Percentiles rank a stretch among this genome's conserved stretches.
phyloP scores from a whole-genome alignment of 2,888 invertebrate genomes.

The Epirrhoe alternata region DNA sequence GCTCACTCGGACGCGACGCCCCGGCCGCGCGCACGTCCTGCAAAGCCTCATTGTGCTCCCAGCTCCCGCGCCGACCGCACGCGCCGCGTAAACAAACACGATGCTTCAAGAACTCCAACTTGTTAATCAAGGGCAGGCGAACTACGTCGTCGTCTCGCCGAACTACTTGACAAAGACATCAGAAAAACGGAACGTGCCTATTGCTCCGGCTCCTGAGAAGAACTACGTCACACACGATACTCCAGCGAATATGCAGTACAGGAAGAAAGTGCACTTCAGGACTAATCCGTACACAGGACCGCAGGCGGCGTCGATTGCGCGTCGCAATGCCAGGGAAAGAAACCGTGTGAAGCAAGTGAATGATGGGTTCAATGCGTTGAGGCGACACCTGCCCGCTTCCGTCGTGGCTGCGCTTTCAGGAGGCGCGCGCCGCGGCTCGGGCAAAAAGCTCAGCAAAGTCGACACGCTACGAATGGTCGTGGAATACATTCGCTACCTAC shows the following conservation, averaged over 20 bases:
- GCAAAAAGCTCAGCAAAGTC: constrained; percentile 94
- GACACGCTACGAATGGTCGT: constrained; percentile 96
- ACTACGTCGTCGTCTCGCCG: constrained; percentile 86
- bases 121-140: constrained; percentile 83
- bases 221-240: constrained; percentile 82
- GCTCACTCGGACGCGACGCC: constrained; percentile 81
- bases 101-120: constrained; percentile 84
- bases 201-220: constrained; percentile 86
- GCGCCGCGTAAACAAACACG: constrained; percentile 71
- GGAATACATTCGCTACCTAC: constrained; percentile 94
- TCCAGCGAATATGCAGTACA: constrained; percentile 86
- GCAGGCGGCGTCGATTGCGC: constrained; percentile 93
- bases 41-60: constrained; percentile 72
- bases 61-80: constrained; percentile 70
- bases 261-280: constrained; percentile 90
- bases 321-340: constrained; percentile 96
- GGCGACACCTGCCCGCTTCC: constrained; percentile 94
- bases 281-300: constrained; percentile 87
- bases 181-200: constrained; percentile 82
- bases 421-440: constrained; percentile 89
- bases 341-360: constrained; percentile 98
- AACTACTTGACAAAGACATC: constrained; percentile 80
- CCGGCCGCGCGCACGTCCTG: constrained; percentile 69
- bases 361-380: constrained; percentile 95
- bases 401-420: constrained; percentile 89